Base-by-base conservation (phyloP, 1,140 invertebrate species). In the Conopomorpha cramerella region DNA sequence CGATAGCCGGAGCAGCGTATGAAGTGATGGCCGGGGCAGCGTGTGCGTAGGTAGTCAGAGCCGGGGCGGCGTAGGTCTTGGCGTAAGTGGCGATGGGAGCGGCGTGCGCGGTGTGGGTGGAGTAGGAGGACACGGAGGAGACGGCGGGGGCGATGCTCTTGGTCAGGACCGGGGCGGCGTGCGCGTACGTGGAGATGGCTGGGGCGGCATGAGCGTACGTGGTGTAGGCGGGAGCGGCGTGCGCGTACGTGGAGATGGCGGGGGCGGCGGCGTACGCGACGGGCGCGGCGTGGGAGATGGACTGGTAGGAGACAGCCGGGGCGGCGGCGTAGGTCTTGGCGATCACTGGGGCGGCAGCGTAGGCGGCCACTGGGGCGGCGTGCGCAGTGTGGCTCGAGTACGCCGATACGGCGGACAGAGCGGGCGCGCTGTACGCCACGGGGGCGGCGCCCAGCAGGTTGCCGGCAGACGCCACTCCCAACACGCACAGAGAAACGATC, bases 31-130 rank as follows among this genome's bases (percentile, higher is more conserved):
- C 27, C 23, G 23, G 6, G 6, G n/a, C 23, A n/a, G n/a, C n/a
- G n/a, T n/a, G n/a, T n/a, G n/a, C n/a, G n/a, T n/a, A n/a, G n/a
- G n/a, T n/a, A n/a, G n/a, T n/a, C n/a, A n/a, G n/a, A n/a, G n/a
- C n/a, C 11, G 28, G 28, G 28, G 28, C 28, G 26, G 41, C 36
- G n/a, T n/a, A n/a, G n/a, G n/a, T n/a, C n/a, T n/a, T n/a, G 11
- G 41, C 31, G 32, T 34, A 31, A 15, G 32, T 30, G 16, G 28
- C 16, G n/a, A 47, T 28, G 2, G 49, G 46, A 19, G 53, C 39
- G 16, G 44, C 39, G 37, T 56, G 51, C 8, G 47, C 45, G 10
- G 35, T 31, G 32, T 39, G 26, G 16, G 38, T 37, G 7, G 34
- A 36, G 30, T 42, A 42, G 25, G 40, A 43, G 17, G 36, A 34